Conservation (phyloP, 2,888 invertebrate species). For the Trichogramma evanescens region DNA sequence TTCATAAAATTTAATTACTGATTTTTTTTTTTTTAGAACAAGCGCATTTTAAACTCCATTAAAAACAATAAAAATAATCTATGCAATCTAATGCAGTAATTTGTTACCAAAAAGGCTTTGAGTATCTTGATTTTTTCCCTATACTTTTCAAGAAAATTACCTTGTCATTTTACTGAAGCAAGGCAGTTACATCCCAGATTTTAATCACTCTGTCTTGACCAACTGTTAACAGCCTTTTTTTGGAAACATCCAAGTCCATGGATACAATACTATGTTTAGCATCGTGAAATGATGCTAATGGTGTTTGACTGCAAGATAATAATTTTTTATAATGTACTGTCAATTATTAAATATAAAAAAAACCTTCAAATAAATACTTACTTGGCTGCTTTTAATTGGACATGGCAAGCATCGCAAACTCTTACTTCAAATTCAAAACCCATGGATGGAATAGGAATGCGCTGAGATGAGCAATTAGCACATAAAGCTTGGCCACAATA, state of each 20-base stretch:
- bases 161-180: constrained; percentile 45
- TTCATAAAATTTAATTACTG: too few relatives aligned
- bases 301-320: constrained; percentile 63
- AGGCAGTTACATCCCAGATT: constrained; percentile 77
- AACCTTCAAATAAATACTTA: constrained; percentile 50
- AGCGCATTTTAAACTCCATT: too few relatives aligned
- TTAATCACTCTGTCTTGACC: constrained; percentile 94
- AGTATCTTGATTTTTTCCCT: constrained; percentile 8
- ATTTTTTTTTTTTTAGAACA: too few relatives aligned
- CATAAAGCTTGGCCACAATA: constrained; percentile 95
- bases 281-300: constrained; percentile 92
- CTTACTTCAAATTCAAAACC: constrained; percentile 97
- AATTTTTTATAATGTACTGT: not conserved
- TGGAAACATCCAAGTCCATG: constrained; percentile 84
- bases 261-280: constrained; percentile 84
- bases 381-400: constrained; percentile 77
- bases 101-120: constrained; percentile 18
- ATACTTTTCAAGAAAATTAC: constrained; percentile 2
- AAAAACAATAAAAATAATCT: too few relatives aligned
- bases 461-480: constrained; percentile 81
- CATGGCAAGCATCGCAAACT: constrained; percentile 88
- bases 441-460: constrained; percentile 87
- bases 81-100: constrained; percentile 4
- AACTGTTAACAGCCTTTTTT: constrained; percentile 81
- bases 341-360: not conserved